Evolutionary conservation across 92 coral and sea anemone species (phyloP).

Genomic region (Phenganax marumi): DNA sequence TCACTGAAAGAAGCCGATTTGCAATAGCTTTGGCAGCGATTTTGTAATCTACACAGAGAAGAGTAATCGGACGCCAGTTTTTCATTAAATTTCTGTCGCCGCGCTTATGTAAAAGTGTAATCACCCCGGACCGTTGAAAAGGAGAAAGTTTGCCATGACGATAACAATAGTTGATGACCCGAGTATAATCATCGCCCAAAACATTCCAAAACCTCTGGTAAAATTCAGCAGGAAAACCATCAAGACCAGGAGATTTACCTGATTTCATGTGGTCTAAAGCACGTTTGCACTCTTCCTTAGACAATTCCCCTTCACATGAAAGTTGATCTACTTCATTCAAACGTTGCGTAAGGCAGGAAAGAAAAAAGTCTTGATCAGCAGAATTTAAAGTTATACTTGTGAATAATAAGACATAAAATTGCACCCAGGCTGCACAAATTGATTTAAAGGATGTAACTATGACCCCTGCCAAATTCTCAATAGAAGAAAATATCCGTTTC

Average conservation of each 20-base stretch:
- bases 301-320: slow-evolving; percentile 48
- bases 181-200: slow-evolving; percentile 45
- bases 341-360: not conserved
- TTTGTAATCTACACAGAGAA: slow-evolving; percentile 56
- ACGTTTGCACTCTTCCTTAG: slow-evolving; percentile 20
- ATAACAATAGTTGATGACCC: slow-evolving; percentile 37
- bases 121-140: slow-evolving; percentile 44
- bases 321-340: not conserved
- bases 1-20: slow-evolving; percentile 32
- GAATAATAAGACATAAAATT: slow-evolving; percentile 9
- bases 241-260: slow-evolving; percentile 56
- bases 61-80: slow-evolving; percentile 64
- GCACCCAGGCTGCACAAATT: not conserved
- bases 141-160: not conserved
- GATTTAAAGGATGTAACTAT: not conserved
- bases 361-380: not conserved
- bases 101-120: slow-evolving; percentile 53
- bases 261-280: slow-evolving; percentile 51
- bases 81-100: slow-evolving; percentile 32
- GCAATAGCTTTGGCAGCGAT: slow-evolving; percentile 16
- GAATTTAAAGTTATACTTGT: not conserved
- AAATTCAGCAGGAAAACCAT: slow-evolving; percentile 64
- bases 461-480: not conserved
- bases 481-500: not conserved
- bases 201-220: slow-evolving; percentile 52